Evolutionary conservation across 2,113 vertebrate genomes (phyloP).

Genomic region (Polyodon spathula): DNA sequence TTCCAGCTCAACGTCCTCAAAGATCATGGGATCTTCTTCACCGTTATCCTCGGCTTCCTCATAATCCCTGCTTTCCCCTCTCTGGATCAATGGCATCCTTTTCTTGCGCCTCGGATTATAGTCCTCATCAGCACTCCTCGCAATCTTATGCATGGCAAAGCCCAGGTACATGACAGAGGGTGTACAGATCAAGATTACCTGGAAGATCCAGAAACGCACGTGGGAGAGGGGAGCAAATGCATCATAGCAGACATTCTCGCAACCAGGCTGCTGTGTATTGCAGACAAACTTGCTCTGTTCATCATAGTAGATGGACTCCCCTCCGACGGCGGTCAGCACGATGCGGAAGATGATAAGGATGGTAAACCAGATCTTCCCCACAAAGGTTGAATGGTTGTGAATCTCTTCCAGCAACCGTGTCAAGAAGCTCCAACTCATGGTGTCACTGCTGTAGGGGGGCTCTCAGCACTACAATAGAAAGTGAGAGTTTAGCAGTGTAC

Average conservation of each 20-base stretch:
- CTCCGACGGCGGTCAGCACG: slow-evolving; percentile 74
- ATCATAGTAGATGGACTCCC: slow-evolving; percentile 82
- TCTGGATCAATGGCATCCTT: slow-evolving; percentile 49
- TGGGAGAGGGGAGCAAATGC: slow-evolving; percentile 75
- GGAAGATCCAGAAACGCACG: slow-evolving; percentile 80
- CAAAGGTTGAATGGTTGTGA: slow-evolving; percentile 82
- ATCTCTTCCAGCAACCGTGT: slow-evolving; percentile 81
- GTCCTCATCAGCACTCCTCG: slow-evolving; percentile 48
- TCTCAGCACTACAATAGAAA: slow-evolving; percentile 22
- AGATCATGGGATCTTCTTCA: slow-evolving; percentile 78
- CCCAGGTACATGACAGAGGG: slow-evolving; percentile 79
- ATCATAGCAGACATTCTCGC: slow-evolving; percentile 82
- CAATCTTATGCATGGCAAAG: slow-evolving; percentile 76
- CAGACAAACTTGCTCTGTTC: slow-evolving; percentile 83
- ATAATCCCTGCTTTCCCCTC: slow-evolving; percentile 57
- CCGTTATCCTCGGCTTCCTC: slow-evolving; percentile 72
- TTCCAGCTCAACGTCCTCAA: slow-evolving; percentile 64
- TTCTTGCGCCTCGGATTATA: slow-evolving; percentile 29
- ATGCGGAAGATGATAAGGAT: slow-evolving; percentile 80
- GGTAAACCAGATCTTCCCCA: slow-evolving; percentile 82
- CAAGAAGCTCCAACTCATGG: slow-evolving; percentile 86
- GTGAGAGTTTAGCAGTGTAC: too few species aligned
- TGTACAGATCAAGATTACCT: slow-evolving; percentile 73
- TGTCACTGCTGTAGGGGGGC: slow-evolving; percentile 31
- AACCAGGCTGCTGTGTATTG: slow-evolving; percentile 77